Evolutionary conservation across 2,888 invertebrate genomes (phyloP).

Genomic region (Dastarcus helophoroides): DNA sequence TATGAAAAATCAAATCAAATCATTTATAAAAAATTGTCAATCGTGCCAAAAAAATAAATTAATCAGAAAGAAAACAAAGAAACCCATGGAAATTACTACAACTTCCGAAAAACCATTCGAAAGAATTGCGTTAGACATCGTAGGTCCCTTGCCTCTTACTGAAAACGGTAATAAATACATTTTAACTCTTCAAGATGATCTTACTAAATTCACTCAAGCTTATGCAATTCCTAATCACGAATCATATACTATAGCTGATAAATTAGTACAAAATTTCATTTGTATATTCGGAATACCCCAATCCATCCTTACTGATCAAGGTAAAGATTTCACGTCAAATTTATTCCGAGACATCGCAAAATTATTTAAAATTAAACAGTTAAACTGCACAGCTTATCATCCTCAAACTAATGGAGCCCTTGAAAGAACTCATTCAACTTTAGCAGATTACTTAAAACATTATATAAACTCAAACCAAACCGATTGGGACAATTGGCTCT

Average conservation of each 20-base stretch:
- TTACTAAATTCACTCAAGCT: slow-evolving; percentile 21
- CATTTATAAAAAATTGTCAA: slow-evolving; percentile 23
- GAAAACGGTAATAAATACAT: slow-evolving; percentile 4
- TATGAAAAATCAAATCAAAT: slow-evolving; percentile 25
- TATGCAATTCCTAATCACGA: slow-evolving; percentile 17
- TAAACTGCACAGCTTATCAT: slow-evolving; percentile 21
- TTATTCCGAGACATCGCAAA: slow-evolving; percentile 19
- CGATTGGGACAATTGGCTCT: slow-evolving; percentile 27
- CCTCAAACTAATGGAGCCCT: slow-evolving; percentile 23
- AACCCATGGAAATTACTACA: slow-evolving; percentile 25
- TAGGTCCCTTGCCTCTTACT: slow-evolving; percentile 16
- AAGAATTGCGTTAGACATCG: slow-evolving; percentile 24
- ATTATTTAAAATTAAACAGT: slow-evolving; percentile 23
- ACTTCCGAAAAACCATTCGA: slow-evolving; percentile 22
- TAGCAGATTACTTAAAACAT: slow-evolving; percentile 27
- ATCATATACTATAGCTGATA: slow-evolving; percentile 20
- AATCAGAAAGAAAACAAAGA: slow-evolving; percentile 13
- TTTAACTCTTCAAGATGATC: slow-evolving; percentile 18
- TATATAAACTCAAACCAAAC: slow-evolving; percentile 24
- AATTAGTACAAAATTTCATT: slow-evolving; percentile 17
- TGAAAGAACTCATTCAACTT: slow-evolving; percentile 25
- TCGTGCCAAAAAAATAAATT: slow-evolving; percentile 26
- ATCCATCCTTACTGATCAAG: slow-evolving; percentile 15
- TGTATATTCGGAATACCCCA: slow-evolving; percentile 16
- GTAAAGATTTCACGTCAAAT: slow-evolving; percentile 16